These are phyloP conservation scores for Acrocephalus scirpaceus DNA, from an alignment of 2,797 vertebrate genomes.

Conservation along the genomic window DNA sequence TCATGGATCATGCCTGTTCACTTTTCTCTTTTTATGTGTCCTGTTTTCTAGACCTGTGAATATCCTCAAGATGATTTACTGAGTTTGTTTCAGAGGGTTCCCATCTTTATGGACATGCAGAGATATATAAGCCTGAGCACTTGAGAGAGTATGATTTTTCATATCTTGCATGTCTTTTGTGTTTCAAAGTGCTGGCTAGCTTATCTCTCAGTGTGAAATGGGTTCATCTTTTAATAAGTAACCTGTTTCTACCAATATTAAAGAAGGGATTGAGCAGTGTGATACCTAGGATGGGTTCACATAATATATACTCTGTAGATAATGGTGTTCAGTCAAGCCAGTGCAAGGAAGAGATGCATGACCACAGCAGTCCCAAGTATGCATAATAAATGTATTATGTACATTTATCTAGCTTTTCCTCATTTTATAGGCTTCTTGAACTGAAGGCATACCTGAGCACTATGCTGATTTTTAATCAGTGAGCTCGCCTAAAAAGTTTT, in stretches of 20 bases:
- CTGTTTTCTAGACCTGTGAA: background rate
- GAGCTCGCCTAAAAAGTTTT: background rate
- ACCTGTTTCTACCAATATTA: background rate
- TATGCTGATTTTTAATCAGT: background rate
- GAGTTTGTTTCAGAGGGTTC: background rate
- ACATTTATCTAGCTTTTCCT: background rate
- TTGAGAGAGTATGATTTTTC: background rate
- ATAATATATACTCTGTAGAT: background rate
- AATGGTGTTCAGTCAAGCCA: background rate
- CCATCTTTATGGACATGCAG: background rate
- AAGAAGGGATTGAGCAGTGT: background rate
- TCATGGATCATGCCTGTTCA: accelerated
- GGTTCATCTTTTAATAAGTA: background rate
- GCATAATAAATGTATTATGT: no score
- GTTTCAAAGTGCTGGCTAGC: background rate
- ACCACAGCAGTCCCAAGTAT: background rate
- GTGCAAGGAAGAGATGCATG: background rate
- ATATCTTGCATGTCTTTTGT: background rate
- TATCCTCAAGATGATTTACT: background rate
- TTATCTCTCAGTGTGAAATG: background rate
- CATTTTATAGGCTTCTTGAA: background rate
- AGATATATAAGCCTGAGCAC: background rate
- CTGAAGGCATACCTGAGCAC: background rate
- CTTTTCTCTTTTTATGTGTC: background rate
- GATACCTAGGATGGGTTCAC: background rate